These are phyloP conservation scores for Mionectes macconnelli DNA, from an alignment of 2,113 vertebrate species.

Conservation along the genomic window DNA sequence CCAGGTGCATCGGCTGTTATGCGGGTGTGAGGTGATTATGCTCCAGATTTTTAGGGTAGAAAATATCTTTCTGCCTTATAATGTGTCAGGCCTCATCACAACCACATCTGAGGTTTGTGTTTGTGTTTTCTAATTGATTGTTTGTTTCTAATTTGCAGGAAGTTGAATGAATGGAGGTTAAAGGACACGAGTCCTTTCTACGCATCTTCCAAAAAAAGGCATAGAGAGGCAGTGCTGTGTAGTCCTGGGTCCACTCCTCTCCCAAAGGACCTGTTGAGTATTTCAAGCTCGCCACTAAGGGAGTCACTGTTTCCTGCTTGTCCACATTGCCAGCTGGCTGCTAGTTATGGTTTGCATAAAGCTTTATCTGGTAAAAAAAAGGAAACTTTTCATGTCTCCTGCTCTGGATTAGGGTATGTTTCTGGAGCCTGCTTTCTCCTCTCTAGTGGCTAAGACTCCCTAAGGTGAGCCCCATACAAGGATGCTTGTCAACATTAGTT, in stretches of 20 bases:
- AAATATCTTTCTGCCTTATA: background rate
- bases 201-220: background rate
- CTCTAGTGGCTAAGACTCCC: background rate
- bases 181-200: background rate
- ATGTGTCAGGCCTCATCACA: background rate
- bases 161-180: background rate
- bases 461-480: background rate
- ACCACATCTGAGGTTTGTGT: background rate
- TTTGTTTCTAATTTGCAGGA: background rate
- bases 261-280: background rate
- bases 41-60: background rate
- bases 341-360: background rate
- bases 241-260: background rate
- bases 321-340: background rate
- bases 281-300: background rate
- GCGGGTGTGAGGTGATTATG: background rate
- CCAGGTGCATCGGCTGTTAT: background rate
- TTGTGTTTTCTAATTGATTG: background rate
- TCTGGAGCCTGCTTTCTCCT: background rate
- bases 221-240: background rate
- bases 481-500: background rate
- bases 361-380: background rate
- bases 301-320: background rate
- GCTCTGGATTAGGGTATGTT: background rate
- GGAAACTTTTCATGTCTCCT: background rate